phyloP scores from a whole-genome alignment of 1,140 invertebrate genomes.

The Cylas formicarius region DNA sequence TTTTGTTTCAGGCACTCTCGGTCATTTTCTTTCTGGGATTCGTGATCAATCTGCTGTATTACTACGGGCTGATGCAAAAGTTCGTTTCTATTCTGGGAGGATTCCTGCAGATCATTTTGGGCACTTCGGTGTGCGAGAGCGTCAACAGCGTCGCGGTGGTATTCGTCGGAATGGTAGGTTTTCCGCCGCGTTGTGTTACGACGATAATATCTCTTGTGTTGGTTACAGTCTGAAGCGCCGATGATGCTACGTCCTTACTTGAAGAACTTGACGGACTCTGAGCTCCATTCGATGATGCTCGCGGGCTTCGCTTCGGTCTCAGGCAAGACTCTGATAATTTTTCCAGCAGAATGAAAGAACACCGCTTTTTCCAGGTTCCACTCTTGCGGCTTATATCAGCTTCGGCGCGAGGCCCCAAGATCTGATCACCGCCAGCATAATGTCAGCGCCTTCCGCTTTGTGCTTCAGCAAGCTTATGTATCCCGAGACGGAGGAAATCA shows the following conservation, averaged over 20 bases:
- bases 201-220: background rate
- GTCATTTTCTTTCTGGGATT: constrained; percentile 91
- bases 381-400: constrained; percentile 84
- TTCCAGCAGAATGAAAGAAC: constrained; percentile 3
- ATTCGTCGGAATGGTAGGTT: constrained; percentile 79
- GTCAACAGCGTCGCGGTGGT: constrained; percentile 85
- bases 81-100: constrained; percentile 78
- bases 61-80: constrained; percentile 80
- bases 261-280: constrained; percentile 73
- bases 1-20: constrained; percentile 66
- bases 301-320: constrained; percentile 93
- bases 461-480: constrained; percentile 84
- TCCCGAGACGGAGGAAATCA: constrained; percentile 76
- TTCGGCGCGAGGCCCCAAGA: constrained; percentile 80
- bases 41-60: constrained; percentile 79
- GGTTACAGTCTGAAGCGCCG: constrained; percentile 73
- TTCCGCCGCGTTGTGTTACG: background rate
- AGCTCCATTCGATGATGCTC: constrained; percentile 88
- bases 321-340: constrained; percentile 46
- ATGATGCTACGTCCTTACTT: constrained; percentile 84
- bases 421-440: constrained; percentile 84
- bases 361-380: constrained; percentile 54
- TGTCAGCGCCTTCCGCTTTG: constrained; percentile 90
- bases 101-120: constrained; percentile 63
- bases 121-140: constrained; percentile 87